A percentile compares a stretch with the other conserved stretches of the same genome.
Conservation (phyloP, 2,113 vertebrate genomes). For the Python bivittatus region DNA sequence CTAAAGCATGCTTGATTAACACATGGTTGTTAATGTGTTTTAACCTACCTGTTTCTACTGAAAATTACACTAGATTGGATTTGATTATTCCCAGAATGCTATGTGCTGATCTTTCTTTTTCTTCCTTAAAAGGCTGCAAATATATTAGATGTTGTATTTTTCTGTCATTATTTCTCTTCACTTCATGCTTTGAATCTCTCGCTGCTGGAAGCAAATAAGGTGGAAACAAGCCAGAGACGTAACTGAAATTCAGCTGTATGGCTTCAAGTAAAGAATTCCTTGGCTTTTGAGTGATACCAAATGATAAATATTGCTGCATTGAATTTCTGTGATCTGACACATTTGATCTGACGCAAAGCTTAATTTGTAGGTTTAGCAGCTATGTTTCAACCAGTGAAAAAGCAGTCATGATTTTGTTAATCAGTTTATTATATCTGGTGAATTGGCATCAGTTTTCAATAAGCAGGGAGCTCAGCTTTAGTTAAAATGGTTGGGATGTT, state of each 20-base stretch:
- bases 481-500: neutral
- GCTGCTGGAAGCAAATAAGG: neutral
- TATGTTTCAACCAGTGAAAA: neutral
- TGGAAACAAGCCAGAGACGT: conserved; percentile 4
- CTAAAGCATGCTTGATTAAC: neutral
- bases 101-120: neutral
- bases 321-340: neutral
- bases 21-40: neutral
- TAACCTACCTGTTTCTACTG: neutral
- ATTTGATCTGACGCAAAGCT: neutral
- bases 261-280: conserved; percentile 14
- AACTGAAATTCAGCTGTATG: conserved; percentile 1
- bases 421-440: neutral
- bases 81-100: neutral
- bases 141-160: neutral
- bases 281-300: conserved; percentile 5
- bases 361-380: neutral
- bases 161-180: neutral
- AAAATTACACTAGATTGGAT: neutral
- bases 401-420: neutral
- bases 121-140: neutral
- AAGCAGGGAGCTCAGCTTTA: neutral
- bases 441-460: neutral
- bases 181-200: neutral
- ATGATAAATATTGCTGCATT: conserved; percentile 11